Evolutionary conservation across 2,888 invertebrate species (phyloP).

Genomic region (Pardosa pseudoannulata): DNA sequence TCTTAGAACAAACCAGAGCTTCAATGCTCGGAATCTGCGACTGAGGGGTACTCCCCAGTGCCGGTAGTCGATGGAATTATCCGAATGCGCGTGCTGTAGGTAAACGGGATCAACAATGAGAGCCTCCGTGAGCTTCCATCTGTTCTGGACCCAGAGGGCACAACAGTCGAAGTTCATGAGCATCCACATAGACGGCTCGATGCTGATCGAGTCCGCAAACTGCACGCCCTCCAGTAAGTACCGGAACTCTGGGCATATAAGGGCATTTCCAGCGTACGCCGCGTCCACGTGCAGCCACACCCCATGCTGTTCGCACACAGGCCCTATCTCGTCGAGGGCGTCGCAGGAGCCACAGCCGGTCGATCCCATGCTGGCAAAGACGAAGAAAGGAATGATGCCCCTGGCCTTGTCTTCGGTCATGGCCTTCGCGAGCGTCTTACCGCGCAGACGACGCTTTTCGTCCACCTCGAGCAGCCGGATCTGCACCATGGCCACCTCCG

Average conservation of each 20-base stretch:
- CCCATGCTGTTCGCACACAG: constrained; percentile 83
- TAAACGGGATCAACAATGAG: constrained; percentile 98
- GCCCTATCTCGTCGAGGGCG: constrained; percentile 90
- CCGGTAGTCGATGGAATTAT: constrained; percentile 79
- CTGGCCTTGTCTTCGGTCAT: constrained; percentile 89
- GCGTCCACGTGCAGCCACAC: constrained; percentile 95
- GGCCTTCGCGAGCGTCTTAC: constrained; percentile 86
- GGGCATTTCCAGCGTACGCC: constrained; percentile 96
- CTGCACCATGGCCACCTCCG: constrained; percentile 94
- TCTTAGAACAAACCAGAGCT: constrained; percentile 97
- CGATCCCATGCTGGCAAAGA: constrained; percentile 95
- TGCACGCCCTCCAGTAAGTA: constrained; percentile 82
- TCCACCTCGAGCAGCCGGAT: constrained; percentile 92
- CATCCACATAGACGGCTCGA: constrained; percentile 98
- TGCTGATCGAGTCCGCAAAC: constrained; percentile 97
- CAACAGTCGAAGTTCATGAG: constrained; percentile 98
- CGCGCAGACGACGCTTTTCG: constrained; percentile 87
- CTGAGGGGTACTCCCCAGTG: constrained; percentile 99
- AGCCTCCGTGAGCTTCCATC: constrained; percentile 92
- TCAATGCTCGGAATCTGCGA: constrained; percentile 94
- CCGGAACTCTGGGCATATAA: constrained; percentile 97
- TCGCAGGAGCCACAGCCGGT: constrained; percentile 95
- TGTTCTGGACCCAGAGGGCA: constrained; percentile 89
- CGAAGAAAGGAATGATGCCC: constrained; percentile 97
- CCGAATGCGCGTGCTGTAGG: constrained; percentile 92